Base-by-base conservation (phyloP, 2,888 invertebrate genomes). In the Lamellibrachia columna region DNA sequence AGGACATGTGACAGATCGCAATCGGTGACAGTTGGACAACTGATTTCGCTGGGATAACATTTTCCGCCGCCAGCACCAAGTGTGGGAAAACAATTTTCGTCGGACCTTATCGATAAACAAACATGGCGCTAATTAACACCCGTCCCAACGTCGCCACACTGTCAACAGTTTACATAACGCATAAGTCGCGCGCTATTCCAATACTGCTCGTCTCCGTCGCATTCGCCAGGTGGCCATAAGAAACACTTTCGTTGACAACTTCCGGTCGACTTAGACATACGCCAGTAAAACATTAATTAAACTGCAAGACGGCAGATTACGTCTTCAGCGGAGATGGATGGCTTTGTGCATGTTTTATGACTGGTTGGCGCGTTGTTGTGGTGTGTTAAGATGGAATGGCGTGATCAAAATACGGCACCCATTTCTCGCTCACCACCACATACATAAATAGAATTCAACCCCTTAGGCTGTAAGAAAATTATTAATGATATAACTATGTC, bases 211-310 rank as follows among this genome's bases (percentile, higher is more conserved):
- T n/a, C 22, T 75, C 75, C n/a, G 75, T 75, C 75, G 75, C 22
- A 75, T n/a, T 22, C 22, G 75, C 75, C 75, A 75, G 22, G 75
- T 75, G 22, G 75, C 75, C 75, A 75, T 11, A 75, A 75, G 75
- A 75, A 75, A 75, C 75, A 22, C 75, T 75, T 75, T 75, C 75
- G 75, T 15, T 75, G 75, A 75, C 75, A 75, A 75, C 75, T 75
- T 75, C 75, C 75, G 75, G 75, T n/a, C 22, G 75, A 75, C 75
- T 75, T 2, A 75, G 75, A 75, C 22, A 15, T n/a, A 1, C n/a
- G 75, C 75, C 75, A 75, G 60, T 75, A n/a, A 75, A 22, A 75
- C 75, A 75, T n/a, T 75, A 75, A 75, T 75, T 75, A 75, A 75
- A 75, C 75, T 22, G 40, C 40, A 40, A 40, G 40, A 40, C 40